Conservation (phyloP, 2,113 vertebrate species). For the Motacilla alba region DNA sequence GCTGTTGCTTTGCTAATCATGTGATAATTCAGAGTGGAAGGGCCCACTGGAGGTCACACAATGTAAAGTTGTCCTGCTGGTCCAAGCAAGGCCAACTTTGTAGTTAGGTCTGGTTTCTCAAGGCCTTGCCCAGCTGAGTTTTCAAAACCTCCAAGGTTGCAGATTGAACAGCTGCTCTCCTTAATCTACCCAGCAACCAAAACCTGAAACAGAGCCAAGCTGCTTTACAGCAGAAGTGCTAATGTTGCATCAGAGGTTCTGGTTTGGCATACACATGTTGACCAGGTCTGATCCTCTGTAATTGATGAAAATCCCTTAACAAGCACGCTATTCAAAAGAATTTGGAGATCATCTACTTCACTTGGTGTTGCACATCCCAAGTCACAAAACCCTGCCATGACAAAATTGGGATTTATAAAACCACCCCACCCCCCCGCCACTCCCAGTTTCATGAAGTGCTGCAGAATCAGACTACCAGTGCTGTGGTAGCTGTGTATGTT, state of each 20-base stretch:
- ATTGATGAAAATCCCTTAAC: not conserved
- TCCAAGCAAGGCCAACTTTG: not conserved
- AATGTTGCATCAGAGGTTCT: not conserved
- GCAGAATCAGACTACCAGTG: not conserved
- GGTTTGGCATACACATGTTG: not conserved
- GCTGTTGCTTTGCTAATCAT: not conserved
- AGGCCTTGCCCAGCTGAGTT: not conserved
- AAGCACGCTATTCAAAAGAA: not conserved
- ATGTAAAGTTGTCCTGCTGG: not conserved
- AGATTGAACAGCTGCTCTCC: not conserved
- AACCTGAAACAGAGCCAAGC: not conserved
- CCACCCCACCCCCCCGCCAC: accelerated
- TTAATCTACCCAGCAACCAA: not conserved
- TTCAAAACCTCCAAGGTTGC: not conserved
- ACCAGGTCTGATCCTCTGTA: not conserved
- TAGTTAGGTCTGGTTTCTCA: not conserved
- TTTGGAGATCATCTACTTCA: not conserved
- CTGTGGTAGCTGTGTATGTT: not conserved
- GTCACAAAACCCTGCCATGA: not conserved
- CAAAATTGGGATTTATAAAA: not conserved
- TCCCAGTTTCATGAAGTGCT: not conserved
- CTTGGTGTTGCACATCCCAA: not conserved
- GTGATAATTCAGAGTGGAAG: not conserved
- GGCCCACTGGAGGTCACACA: too few relatives aligned
- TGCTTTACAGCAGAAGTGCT: not conserved